These are phyloP conservation scores for Machimus atricapillus DNA, from an alignment of 2,888 invertebrate genomes.

Conservation along the genomic window DNA sequence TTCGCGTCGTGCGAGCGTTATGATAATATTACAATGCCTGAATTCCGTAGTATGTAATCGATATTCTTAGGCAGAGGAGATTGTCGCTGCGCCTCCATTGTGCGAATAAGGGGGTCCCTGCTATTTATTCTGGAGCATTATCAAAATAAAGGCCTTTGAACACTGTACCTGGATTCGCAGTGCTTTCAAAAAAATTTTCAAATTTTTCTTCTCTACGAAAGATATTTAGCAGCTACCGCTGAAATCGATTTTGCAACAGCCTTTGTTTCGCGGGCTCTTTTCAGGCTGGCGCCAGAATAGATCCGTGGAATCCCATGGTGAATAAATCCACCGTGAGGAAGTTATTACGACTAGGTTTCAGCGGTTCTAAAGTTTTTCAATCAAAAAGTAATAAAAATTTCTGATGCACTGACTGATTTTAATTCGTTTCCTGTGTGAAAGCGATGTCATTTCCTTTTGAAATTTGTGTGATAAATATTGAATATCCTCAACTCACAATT, in stretches of 20 bases:
- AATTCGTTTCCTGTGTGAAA: not conserved
- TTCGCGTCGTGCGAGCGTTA: not conserved
- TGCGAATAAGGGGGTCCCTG: not conserved
- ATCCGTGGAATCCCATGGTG: not conserved
- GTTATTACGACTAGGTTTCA: not conserved
- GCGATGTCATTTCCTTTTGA: not conserved
- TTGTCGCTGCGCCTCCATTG: not conserved
- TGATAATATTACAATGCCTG: not conserved
- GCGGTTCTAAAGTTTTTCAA: not conserved
- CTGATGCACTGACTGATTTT: not conserved
- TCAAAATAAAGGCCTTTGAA: not conserved
- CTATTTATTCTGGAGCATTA: not conserved
- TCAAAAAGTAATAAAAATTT: not conserved
- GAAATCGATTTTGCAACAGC: not conserved
- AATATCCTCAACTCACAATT: not conserved
- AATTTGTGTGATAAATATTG: not conserved
- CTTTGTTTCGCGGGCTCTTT: not conserved
- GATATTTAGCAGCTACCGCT: not conserved
- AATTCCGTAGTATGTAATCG: not conserved
- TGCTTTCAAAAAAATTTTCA: not conserved
- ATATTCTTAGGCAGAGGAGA: not conserved
- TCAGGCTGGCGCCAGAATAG: not conserved
- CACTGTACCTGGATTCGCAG: not conserved
- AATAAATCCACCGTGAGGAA: not conserved
- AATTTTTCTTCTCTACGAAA: not conserved